Evolutionary conservation across 2,797 vertebrate species (phyloP).

Genomic region (Margarornis squamiger): DNA sequence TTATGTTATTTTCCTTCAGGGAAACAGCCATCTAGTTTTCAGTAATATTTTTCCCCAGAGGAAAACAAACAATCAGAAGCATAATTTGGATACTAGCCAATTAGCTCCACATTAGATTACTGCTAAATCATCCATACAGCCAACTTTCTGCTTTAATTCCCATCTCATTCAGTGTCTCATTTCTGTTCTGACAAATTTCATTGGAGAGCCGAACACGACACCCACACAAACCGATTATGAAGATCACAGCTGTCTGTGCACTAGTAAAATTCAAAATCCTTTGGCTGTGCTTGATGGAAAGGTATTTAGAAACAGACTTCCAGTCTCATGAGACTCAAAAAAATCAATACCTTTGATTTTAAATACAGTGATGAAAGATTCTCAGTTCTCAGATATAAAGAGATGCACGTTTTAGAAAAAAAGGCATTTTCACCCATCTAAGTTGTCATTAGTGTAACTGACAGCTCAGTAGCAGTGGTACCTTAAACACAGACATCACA

Average conservation of each 20-base stretch:
- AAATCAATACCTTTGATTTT: neutral
- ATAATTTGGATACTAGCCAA: conserved; percentile 41
- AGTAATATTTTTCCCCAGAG: neutral
- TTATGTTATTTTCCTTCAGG: neutral
- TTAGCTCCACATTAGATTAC: conserved; percentile 49
- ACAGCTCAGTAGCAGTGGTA: neutral
- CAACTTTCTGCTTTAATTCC: conserved; percentile 52
- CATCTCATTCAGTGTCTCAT: conserved; percentile 12
- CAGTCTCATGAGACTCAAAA: neutral
- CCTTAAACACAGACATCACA: neutral
- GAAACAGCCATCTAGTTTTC: neutral
- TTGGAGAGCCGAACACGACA: conserved; percentile 14
- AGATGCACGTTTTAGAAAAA: neutral
- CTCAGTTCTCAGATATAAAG: neutral
- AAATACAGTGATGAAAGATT: neutral
- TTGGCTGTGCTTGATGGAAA: neutral
- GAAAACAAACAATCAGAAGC: conserved; percentile 39
- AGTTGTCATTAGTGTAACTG: neutral
- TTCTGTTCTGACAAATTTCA: conserved; percentile 29
- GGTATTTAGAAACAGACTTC: neutral
- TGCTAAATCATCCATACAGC: conserved; percentile 31
- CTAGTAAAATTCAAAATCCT: neutral
- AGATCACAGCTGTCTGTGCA: neutral
- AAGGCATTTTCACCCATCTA: neutral
- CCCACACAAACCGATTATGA: conserved; percentile 13